Base-by-base conservation (phyloP, 1,140 invertebrate species). In the Bombus confusus region DNA sequence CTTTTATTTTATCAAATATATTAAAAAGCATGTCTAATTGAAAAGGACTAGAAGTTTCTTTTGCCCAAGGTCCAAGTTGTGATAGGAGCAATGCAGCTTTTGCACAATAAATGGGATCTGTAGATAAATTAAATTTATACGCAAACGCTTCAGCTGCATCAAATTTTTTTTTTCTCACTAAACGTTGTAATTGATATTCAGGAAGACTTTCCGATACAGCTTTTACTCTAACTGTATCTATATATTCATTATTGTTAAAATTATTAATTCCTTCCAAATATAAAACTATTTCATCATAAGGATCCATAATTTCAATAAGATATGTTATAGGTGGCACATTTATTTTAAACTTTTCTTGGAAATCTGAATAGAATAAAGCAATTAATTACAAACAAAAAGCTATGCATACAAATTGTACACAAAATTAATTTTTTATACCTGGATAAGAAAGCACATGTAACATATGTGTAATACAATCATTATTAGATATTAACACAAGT, bases 131-230 rank as follows among this genome's bases (percentile, higher is more conserved):
- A 88, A 94, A 94, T 78, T 92, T 92, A n/a, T 59, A 80, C 4
- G 95, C 95, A 88, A 95, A 95, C 47, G 79, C 84, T 86, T 93
- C 91, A 25, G 95, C 95, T 90, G 94, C 93, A 34, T 93, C 88
- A 80, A 95, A 95, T 87, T 94, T 94, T 47, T 87, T 86, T 77
- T 90, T 88, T 80, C 90, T 92, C 62, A 95, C 80, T 59, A 95
- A 92, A 87, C 94, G 90, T 66, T 93, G 90, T 18, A 95, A 91
- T 31, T 94, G 92, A 80, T 83, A 89, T 39, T 94, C 93, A 10
- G 93, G 94, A 62, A 91, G 86, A 77, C 92, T 93, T 88, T 95
- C 94, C 47, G 87, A 89, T 62, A 95, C 86, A 31, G 89, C 86
- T 92, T 95, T 95, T 47, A 95, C 69, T 78, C 93, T 87, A 80